Evolutionary conservation across 2,888 invertebrate genomes (phyloP), one percentile per base, ranked within the genome.

Genomic region (Itoplectis maculator): DNA sequence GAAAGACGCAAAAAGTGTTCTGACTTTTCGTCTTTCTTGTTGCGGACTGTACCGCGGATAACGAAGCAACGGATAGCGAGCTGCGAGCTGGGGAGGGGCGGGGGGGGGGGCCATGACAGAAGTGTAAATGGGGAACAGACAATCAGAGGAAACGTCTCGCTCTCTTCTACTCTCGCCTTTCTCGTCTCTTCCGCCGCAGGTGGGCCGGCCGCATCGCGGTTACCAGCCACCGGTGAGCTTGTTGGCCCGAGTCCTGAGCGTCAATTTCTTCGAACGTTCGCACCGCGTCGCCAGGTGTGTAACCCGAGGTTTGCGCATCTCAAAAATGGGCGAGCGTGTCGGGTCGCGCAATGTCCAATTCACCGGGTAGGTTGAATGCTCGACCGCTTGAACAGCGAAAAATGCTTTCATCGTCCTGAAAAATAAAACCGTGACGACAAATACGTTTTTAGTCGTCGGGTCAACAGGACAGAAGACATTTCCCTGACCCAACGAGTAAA

Each of bases 41-140:
- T 5, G 4, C 15, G 11, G 35, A 59, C 45, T 72, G 59, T 72
- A 70, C 23, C 45, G n/a, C n/a, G 7, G 11, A 18, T n/a, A 72
- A 29, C 45, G 18, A 59, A 18, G 29, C 35, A 23, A 23, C 15
- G 47, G 49, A n/a, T n/a, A 42, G 13, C 6, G 18, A 49, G 35
- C 59, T 23, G 35, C 51, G 69, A 37, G 5, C 35, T 40, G 42
- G 15, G 45, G 20, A n/a, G 5, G 15, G 37, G 15, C 61, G 49
- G 35, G 56, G 15, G 56, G 20, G 23, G 5, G 29, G 37, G 15
- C 59, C 61, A 47, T 45, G 51, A 49, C 49, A 18, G 35, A 70
- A 59, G 73, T 70, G 68, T 56, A 82, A 82, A 79, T 75, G 74
- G 63, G n/a, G 20, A 75, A 42, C 70, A 69, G 79, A 82, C 82